phyloP scores from a whole-genome alignment of 2,797 vertebrate genomes.

The Rhynchotus rufescens region DNA sequence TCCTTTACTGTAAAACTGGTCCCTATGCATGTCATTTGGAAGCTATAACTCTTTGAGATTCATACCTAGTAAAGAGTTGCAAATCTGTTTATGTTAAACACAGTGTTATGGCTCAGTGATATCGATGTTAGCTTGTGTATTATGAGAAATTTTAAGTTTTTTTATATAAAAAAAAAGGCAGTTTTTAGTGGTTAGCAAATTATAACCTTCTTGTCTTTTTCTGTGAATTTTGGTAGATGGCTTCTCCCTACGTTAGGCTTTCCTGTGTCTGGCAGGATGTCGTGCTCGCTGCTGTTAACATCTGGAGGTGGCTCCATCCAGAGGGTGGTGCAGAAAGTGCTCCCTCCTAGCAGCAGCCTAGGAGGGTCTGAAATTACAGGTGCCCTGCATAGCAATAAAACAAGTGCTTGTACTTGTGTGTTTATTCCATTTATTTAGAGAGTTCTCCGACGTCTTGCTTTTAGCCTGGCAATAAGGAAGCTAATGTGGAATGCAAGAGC shows the following conservation, averaged over 20 bases:
- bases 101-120: not conserved
- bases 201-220: not conserved
- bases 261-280: not conserved
- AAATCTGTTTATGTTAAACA: not conserved
- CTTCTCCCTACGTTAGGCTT: not conserved
- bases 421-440: not conserved
- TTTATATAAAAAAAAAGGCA: too few relatives aligned
- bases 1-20: not conserved
- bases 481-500: not conserved
- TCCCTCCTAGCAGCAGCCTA: not conserved
- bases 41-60: not conserved
- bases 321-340: accelerated
- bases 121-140: not conserved
- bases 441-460: not conserved
- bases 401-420: not conserved
- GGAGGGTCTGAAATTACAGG: not conserved
- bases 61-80: not conserved
- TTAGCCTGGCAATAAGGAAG: not conserved
- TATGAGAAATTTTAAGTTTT: not conserved
- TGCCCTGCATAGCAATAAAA: not conserved
- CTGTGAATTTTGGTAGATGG: not conserved
- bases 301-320: not conserved
- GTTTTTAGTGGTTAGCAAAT: not conserved
- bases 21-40: not conserved
- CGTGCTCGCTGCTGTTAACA: not conserved